phyloP scores from a whole-genome alignment of 1,140 invertebrate genomes.

The Microplitis demolitor region DNA sequence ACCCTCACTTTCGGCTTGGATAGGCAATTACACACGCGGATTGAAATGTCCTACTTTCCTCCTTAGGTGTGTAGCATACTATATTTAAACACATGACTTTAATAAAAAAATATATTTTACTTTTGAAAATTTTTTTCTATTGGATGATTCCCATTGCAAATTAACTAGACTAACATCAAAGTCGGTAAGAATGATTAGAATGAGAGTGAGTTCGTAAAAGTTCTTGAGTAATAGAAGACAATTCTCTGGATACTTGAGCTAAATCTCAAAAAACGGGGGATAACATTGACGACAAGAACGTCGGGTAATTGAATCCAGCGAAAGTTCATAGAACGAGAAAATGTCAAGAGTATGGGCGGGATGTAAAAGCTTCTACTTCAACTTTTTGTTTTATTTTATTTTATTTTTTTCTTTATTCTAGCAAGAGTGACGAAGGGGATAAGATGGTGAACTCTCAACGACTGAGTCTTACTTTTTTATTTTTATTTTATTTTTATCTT shows the following conservation, averaged over 20 bases:
- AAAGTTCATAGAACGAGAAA: neutral
- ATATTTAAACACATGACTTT: no score
- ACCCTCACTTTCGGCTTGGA: no score
- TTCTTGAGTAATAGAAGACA: neutral
- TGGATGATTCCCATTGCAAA: neutral
- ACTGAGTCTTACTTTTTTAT: neutral
- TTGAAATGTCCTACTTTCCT: no score
- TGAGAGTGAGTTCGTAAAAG: neutral
- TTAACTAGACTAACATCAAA: neutral
- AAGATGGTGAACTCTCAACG: neutral
- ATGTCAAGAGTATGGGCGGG: neutral
- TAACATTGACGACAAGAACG: constrained; percentile 11
- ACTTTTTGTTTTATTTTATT: neutral
- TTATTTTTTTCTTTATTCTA: neutral
- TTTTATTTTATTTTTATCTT: neutral
- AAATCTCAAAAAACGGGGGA: neutral
- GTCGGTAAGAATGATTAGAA: neutral
- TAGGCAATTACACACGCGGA: no score
- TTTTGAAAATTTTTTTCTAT: neutral
- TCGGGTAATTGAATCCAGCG: constrained; percentile 10
- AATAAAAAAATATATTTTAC: no score
- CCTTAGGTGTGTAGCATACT: no score
- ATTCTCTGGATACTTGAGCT: constrained; percentile 1
- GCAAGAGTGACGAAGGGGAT: constrained; percentile 8
- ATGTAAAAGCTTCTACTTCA: neutral